Percentiles rank a stretch among this genome's conserved stretches.
Conservation (phyloP, 2,797 vertebrate genomes). For the Microtus obscurus region DNA sequence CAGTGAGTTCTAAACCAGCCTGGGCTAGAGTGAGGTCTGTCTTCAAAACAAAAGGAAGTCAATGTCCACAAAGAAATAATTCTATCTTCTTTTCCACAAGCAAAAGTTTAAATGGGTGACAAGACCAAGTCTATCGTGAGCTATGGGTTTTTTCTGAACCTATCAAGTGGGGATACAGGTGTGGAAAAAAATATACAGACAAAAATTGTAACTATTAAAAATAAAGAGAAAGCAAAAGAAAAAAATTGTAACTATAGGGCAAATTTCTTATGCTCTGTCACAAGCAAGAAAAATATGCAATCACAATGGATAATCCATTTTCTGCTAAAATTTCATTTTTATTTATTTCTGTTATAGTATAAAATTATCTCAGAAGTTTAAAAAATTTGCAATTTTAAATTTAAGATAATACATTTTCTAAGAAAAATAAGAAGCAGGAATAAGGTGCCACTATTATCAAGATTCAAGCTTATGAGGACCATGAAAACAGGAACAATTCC, state of each 20-base stretch:
- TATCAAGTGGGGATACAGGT: background rate
- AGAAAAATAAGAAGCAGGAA: constrained; percentile 37
- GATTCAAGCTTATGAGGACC: constrained; percentile 74
- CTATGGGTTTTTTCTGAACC: background rate
- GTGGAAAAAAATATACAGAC: background rate
- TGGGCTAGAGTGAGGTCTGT: background rate
- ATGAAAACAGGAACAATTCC: constrained; percentile 54
- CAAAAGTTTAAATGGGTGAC: constrained; percentile 30
- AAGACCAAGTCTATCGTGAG: background rate
- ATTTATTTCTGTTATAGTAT: constrained; percentile 49
- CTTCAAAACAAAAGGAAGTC: background rate
- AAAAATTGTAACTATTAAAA: background rate
- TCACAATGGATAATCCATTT: background rate
- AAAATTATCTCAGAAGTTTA: constrained; percentile 45
- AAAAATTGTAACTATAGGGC: background rate
- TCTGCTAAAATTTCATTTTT: constrained; percentile 54
- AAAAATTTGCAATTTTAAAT: constrained; percentile 13
- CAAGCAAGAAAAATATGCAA: constrained; percentile 39
- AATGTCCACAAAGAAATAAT: constrained; percentile 19
- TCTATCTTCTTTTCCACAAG: background rate
- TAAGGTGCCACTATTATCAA: background rate
- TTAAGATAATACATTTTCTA: constrained; percentile 35
- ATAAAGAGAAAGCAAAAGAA: too few species aligned
- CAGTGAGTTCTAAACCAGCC: background rate
- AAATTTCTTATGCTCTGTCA: background rate